phyloP scores from a whole-genome alignment of 2,113 vertebrate genomes.

The Vulpes ferrilata region DNA sequence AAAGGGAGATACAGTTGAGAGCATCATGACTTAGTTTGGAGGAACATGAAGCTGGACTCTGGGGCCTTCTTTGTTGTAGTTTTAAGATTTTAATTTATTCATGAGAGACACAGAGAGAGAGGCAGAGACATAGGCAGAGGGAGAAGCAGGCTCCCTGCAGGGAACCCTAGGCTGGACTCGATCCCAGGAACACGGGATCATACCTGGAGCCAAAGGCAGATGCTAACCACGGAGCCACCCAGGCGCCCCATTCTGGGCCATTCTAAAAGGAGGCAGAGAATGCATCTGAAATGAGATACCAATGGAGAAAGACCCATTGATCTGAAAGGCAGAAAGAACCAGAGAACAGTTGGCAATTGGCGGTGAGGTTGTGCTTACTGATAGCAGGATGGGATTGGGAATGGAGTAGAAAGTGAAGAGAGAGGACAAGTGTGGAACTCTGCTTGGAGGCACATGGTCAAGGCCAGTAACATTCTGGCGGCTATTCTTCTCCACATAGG shows the following conservation, averaged over 20 bases:
- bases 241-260: background rate
- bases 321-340: background rate
- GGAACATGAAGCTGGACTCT: background rate
- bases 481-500: background rate
- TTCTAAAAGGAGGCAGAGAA: background rate
- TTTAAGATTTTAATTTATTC: no score
- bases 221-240: no score
- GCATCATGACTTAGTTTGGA: background rate
- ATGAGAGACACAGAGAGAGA: no score
- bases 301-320: background rate
- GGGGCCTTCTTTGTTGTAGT: no score
- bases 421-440: background rate
- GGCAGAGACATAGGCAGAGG: no score
- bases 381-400: background rate
- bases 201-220: no score
- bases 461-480: accelerated
- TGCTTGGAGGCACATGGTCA: background rate
- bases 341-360: background rate
- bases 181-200: no score
- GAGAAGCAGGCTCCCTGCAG: no score
- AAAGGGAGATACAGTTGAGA: background rate
- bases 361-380: background rate
- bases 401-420: background rate
- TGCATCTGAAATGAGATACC: background rate
- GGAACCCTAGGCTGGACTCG: no score